Base-by-base conservation (phyloP, 2,797 vertebrate species). In the Numenius phaeopus region DNA sequence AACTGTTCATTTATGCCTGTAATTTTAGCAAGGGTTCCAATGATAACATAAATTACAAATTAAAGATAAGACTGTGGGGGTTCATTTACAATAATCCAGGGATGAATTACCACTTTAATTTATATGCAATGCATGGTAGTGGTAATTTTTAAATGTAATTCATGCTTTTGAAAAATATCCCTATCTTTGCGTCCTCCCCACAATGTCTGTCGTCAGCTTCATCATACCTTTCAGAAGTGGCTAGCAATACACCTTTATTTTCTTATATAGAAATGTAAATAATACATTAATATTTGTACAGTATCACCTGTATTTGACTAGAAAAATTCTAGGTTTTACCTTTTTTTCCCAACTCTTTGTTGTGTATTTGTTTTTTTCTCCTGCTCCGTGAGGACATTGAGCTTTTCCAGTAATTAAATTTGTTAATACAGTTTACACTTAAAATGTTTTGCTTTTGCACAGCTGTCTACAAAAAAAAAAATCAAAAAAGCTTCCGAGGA, bases 31-130 rank as follows among this genome's bases (percentile, higher is more conserved):
- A 72, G 15, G 10, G 47, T 94, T 94, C 67, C 73, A 90, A 80
- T 64, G 39, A 89, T 91, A 91, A 85, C 67, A 94, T 92, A 83
- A 93, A 87, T 94, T 85, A 73, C 34, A 67, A 89, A 83, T 89
- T 70, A 79, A 94, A 91, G 23, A 87, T 87, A 89, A 94, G 71
- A 70, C 78, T 85, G 29, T 66, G 10, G 67, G 59, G 67, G 50
- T 89, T 93, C 59, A 73, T 95, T 96, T 85, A 62, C 21, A 87
- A 70, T 64, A 96, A 95, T 85, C 78, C 30, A 70, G 78, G 78
- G 50, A 91, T 92, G 39, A 92, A 94, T 92, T 92, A 64, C 44
- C 26, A 22, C 23, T 82, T 91, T 30, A 72, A 82, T 82, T 92
- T 87, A 80, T 94, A 89, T 85, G 46, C 73, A 58, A 10, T 83